Evolutionary conservation across 2,113 vertebrate species (phyloP).

Genomic region (Procavia capensis): DNA sequence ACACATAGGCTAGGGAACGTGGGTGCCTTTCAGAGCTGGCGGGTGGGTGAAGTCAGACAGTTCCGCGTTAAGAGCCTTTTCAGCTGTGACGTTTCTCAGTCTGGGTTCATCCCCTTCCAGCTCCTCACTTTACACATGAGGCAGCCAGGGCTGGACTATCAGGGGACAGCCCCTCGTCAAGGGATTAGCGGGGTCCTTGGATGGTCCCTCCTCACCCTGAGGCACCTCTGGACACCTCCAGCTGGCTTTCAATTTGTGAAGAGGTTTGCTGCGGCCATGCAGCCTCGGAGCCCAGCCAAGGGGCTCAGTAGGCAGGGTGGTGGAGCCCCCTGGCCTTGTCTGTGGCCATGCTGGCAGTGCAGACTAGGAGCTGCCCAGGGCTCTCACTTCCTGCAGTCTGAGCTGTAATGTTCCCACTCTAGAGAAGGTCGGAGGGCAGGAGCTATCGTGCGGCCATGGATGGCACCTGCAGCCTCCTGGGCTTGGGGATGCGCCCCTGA

Average conservation of each 20-base stretch:
- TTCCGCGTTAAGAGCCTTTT: neutral
- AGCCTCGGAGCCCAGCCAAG: neutral
- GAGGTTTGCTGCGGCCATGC: fast-evolving
- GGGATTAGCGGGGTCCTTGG: neutral
- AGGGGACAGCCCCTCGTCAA: fast-evolving
- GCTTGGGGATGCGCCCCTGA: fast-evolving
- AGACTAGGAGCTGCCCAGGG: neutral
- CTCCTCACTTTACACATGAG: neutral
- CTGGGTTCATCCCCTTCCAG: neutral
- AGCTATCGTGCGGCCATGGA: neutral
- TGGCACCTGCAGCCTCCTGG: fast-evolving
- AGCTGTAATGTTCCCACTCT: fast-evolving
- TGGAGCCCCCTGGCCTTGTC: neutral
- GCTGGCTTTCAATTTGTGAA: neutral
- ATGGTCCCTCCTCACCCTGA: neutral
- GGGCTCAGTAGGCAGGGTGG: fast-evolving
- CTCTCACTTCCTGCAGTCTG: fast-evolving
- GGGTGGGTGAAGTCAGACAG: fast-evolving
- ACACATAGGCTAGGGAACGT: fast-evolving
- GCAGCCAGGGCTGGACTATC: fast-evolving
- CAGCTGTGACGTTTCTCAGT: neutral
- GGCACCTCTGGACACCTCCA: neutral
- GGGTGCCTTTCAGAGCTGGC: fast-evolving
- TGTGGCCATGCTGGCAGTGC: fast-evolving
- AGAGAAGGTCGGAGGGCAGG: neutral